Base-by-base conservation (phyloP, 2,888 invertebrate genomes). In the Erannis defoliaria region DNA sequence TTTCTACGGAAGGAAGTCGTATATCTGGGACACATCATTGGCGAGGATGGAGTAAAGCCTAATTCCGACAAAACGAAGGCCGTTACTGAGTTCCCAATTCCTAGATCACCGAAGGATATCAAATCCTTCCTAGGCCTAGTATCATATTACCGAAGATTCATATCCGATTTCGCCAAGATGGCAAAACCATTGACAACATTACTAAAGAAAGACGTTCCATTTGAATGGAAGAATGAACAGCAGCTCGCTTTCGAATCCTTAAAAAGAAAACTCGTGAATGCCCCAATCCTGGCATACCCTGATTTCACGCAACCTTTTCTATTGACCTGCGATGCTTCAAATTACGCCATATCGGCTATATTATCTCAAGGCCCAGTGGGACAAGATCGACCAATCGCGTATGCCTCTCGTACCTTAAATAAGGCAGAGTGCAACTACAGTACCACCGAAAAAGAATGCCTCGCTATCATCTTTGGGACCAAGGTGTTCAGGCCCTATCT, bases 381-480 rank as follows among this genome's bases (percentile, higher is more conserved):
- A 26, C 8, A 60, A 0, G 68, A 68, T 14, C 57, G 42, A 12
- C 68, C 66, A n/a, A 55, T 66, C 5, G 48, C 55, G 5, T 63
- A 51, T 23, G 69, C 69, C 0, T 69, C 64, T 2, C 51, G 66
- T 0, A 69, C 62, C 0, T 21, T 63, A 18, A 66, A 64, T n/a
- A 35, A 42, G 9, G 56, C 55, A 6, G 65, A 65, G 29, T n/a
- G 40, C 2, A 68, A 63, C 19, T 68, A 68, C n/a, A 61, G 57
- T 6, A 54, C 56, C 0, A 67, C 58, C 0, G 66, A 67, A 26
- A 60, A 61, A 37, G 66, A 67, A 33, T 26, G 51, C 2, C 10
- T 68, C 0, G 68, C 65, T 1, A 62, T 64, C 1, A 21, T 61
- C n/a, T 66, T 40, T 23, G 68, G 55, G 1, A 26, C 23, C 9